These are phyloP conservation scores for Chymomyza costata DNA, from an alignment of 1,140 invertebrate species.

Conservation along the genomic window DNA sequence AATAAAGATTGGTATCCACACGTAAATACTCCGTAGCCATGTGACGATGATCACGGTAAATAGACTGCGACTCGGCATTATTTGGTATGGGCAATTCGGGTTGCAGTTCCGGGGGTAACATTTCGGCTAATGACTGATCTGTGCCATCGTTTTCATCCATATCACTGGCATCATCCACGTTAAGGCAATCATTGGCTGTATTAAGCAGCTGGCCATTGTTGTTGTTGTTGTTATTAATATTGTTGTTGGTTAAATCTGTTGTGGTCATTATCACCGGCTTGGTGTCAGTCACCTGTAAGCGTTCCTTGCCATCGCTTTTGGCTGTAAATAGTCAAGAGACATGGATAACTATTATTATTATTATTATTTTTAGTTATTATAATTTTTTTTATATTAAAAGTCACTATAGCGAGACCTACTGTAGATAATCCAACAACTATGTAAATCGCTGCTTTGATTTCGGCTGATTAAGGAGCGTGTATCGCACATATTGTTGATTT, in stretches of 20 bases:
- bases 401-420: slow-evolving; percentile 45
- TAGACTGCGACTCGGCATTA: slow-evolving; percentile 85
- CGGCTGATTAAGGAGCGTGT: slow-evolving; percentile 55
- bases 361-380: not conserved
- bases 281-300: slow-evolving; percentile 65
- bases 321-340: slow-evolving; percentile 33
- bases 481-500: slow-evolving; percentile 59
- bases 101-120: slow-evolving; percentile 86
- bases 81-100: slow-evolving; percentile 87
- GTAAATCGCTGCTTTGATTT: slow-evolving; percentile 62
- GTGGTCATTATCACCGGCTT: slow-evolving; percentile 58
- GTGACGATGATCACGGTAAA: slow-evolving; percentile 90
- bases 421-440: slow-evolving; percentile 74
- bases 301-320: slow-evolving; percentile 71
- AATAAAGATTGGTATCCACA: slow-evolving; percentile 76
- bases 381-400: not conserved
- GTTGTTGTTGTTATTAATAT: slow-evolving; percentile 25
- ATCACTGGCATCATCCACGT: slow-evolving; percentile 29
- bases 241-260: slow-evolving; percentile 53
- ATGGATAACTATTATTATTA: slow-evolving; percentile 1
- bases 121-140: slow-evolving; percentile 83
- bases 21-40: slow-evolving; percentile 85
- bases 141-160: slow-evolving; percentile 77
- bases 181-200: slow-evolving; percentile 1
- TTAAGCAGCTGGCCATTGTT: too few species aligned